These are phyloP conservation scores for Eremobia ochroleuca DNA, from an alignment of 2,888 invertebrate genomes.

Conservation along the genomic window DNA sequence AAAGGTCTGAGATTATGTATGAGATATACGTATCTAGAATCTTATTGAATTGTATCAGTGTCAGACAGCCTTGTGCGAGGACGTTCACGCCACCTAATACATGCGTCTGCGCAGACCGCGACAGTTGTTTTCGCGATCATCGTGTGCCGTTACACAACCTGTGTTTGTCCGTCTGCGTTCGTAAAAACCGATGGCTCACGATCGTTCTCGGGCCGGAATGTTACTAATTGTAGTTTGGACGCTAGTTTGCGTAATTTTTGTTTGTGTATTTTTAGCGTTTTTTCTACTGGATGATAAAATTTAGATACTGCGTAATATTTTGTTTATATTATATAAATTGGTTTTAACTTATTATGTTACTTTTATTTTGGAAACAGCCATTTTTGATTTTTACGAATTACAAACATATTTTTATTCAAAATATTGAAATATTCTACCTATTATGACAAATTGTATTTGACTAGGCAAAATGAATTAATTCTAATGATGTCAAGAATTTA, in stretches of 20 bases:
- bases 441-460: conserved; percentile 17
- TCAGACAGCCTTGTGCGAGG: conserved; percentile 82
- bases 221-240: conserved; percentile 49
- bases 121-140: conserved; percentile 68
- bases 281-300: neutral
- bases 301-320: neutral
- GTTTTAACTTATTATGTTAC: neutral
- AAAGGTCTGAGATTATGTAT: conserved; percentile 57
- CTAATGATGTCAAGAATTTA: conserved; percentile 43
- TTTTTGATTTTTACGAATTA: conserved; percentile 7
- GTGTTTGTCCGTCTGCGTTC: conserved; percentile 58
- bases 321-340: neutral
- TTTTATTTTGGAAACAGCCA: conserved; percentile 7
- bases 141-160: conserved; percentile 68
- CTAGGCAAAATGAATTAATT: conserved; percentile 27
- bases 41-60: conserved; percentile 73
- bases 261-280: conserved; percentile 12
- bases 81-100: conserved; percentile 78
- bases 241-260: conserved; percentile 37
- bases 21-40: conserved; percentile 66
- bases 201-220: conserved; percentile 29
- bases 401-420: conserved; percentile 1
- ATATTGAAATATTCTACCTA: conserved; percentile 10
- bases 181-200: conserved; percentile 56
- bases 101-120: conserved; percentile 76